A percentile compares a stretch with the other conserved stretches of the same genome.
Conservation (phyloP, 1,140 invertebrate species). For the Hermetia illucens region DNA sequence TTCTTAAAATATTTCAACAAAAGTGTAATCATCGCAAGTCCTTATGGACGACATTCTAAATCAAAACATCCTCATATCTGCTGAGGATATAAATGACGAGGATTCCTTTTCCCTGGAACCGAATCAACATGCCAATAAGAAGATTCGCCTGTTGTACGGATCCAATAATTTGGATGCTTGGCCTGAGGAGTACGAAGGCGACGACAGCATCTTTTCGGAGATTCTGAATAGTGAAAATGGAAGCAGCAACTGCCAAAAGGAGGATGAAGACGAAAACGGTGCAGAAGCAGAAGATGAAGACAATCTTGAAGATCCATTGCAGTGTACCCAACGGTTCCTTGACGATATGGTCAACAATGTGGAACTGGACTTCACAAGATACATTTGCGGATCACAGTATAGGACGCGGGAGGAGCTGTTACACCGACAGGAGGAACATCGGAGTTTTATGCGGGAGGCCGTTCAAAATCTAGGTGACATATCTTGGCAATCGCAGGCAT, state of each 20-base stretch:
- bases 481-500: slow-evolving; percentile 20
- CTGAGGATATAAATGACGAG: too few species aligned
- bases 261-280: neutral
- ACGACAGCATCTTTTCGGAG: neutral
- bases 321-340: neutral
- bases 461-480: slow-evolving; percentile 8
- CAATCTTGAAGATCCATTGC: too few species aligned
- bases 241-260: neutral
- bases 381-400: slow-evolving; percentile 24
- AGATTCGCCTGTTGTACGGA: too few species aligned
- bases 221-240: neutral
- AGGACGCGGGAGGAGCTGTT: slow-evolving; percentile 12
- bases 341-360: neutral
- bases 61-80: too few species aligned
- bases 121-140: too few species aligned
- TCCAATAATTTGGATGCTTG: too few species aligned
- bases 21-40: too few species aligned
- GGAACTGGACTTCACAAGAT: slow-evolving; percentile 8
- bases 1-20: too few species aligned
- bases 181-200: neutral
- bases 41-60: too few species aligned
- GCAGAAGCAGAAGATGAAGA: neutral
- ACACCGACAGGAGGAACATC: slow-evolving; percentile 7
- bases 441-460: slow-evolving; percentile 1
- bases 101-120: too few species aligned